phyloP scores from a whole-genome alignment of 2,113 vertebrate genomes.

The Piaya cayana region DNA sequence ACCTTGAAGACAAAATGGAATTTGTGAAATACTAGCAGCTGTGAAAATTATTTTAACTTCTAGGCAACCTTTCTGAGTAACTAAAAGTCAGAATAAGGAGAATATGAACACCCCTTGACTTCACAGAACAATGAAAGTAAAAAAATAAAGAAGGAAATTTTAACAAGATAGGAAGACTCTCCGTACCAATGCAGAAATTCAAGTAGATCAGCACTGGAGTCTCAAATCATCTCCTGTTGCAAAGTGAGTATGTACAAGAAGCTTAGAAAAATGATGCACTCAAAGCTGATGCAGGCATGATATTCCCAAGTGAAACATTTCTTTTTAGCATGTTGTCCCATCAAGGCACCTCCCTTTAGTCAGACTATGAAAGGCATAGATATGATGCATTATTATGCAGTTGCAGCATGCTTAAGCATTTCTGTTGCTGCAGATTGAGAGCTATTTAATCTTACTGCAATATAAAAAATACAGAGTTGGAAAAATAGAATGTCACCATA shows the following conservation, averaged over 20 bases:
- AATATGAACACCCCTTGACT: background rate
- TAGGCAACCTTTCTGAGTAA: background rate
- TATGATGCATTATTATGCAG: conserved; percentile 13
- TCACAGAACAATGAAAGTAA: background rate
- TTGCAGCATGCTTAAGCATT: background rate
- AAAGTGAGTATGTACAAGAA: background rate
- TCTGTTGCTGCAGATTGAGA: conserved; percentile 1
- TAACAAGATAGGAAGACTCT: background rate
- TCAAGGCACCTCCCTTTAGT: background rate
- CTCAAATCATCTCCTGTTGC: background rate
- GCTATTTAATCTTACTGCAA: conserved; percentile 21
- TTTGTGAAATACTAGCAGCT: background rate
- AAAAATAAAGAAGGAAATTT: background rate
- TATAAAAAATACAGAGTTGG: conserved; percentile 18
- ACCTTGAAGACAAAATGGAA: background rate
- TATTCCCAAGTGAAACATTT: background rate
- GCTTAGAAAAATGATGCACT: background rate
- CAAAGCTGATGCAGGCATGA: background rate
- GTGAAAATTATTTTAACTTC: background rate
- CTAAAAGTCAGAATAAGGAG: background rate
- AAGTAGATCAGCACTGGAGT: background rate
- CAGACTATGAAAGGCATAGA: background rate
- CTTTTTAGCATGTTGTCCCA: background rate
- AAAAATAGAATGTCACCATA: conserved; percentile 42
- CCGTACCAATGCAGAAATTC: background rate